Conservation (phyloP, 2,113 vertebrate genomes). For the Tursiops truncatus region DNA sequence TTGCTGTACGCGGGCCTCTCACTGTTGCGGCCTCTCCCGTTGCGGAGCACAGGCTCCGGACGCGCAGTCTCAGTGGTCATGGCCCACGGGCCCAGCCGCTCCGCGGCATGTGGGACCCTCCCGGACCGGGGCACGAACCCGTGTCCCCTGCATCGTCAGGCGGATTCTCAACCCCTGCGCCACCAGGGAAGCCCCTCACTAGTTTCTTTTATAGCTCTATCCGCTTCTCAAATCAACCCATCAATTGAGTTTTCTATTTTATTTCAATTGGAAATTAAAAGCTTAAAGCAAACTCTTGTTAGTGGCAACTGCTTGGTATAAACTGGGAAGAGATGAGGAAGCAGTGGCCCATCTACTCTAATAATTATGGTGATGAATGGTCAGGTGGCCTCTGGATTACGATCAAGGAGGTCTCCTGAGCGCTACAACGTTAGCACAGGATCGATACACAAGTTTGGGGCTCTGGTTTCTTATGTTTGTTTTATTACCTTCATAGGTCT, state of each 20-base stretch:
- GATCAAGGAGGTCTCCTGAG: accelerated
- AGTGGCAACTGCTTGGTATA: background rate
- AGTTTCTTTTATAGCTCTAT: background rate
- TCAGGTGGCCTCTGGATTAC: background rate
- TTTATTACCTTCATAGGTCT: background rate
- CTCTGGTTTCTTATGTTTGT: background rate
- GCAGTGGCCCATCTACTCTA: background rate
- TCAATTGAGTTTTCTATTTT: background rate
- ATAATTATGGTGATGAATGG: background rate
- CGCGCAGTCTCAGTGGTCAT: too few relatives aligned
- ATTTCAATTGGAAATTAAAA: background rate
- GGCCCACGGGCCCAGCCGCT: too few relatives aligned
- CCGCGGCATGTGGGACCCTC: too few relatives aligned
- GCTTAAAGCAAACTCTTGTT: background rate
- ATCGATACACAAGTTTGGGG: background rate
- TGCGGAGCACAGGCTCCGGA: too few relatives aligned
- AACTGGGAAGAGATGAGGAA: background rate
- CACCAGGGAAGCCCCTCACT: background rate
- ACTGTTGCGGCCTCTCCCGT: too few relatives aligned
- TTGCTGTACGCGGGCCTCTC: too few relatives aligned
- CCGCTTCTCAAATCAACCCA: background rate
- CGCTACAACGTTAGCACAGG: background rate
- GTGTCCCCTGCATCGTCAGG: too few relatives aligned
- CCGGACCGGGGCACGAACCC: too few relatives aligned
- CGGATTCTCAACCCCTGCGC: too few relatives aligned